Conservation (phyloP, 2,113 vertebrate species). For the Leptodactylus fuscus region DNA sequence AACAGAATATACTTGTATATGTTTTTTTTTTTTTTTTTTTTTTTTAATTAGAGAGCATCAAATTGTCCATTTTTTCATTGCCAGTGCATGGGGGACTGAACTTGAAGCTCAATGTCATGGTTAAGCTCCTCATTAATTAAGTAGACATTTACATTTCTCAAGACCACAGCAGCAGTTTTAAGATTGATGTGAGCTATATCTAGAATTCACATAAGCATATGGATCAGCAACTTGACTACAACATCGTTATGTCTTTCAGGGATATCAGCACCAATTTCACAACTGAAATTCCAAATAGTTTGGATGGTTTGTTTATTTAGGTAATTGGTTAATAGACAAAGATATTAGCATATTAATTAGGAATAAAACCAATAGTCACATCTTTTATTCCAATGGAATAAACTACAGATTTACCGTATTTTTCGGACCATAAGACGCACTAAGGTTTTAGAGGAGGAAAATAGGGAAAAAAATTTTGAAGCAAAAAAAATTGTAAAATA, state of each 20-base stretch:
- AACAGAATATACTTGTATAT: too few species aligned
- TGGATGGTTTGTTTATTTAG: neutral
- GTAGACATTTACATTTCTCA: constrained; percentile 57
- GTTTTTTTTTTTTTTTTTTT: too few species aligned
- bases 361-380: neutral
- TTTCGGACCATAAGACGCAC: too few species aligned
- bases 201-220: constrained; percentile 58
- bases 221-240: constrained; percentile 39
- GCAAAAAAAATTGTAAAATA: too few species aligned
- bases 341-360: neutral
- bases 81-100: constrained; percentile 24
- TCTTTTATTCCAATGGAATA: too few species aligned
- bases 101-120: constrained; percentile 53
- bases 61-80: constrained; percentile 8
- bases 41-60: constrained; percentile 16
- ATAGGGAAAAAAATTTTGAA: too few species aligned
- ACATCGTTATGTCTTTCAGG: constrained; percentile 21
- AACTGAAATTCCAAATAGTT: neutral
- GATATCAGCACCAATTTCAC: neutral
- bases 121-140: constrained; percentile 55
- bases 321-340: neutral
- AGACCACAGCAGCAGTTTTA: constrained; percentile 52
- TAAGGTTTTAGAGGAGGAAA: too few species aligned
- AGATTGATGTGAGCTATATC: constrained; percentile 51
- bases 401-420: too few species aligned